Evolutionary conservation across 2,113 vertebrate species (phyloP).

Genomic region (Panurus biarmicus): DNA sequence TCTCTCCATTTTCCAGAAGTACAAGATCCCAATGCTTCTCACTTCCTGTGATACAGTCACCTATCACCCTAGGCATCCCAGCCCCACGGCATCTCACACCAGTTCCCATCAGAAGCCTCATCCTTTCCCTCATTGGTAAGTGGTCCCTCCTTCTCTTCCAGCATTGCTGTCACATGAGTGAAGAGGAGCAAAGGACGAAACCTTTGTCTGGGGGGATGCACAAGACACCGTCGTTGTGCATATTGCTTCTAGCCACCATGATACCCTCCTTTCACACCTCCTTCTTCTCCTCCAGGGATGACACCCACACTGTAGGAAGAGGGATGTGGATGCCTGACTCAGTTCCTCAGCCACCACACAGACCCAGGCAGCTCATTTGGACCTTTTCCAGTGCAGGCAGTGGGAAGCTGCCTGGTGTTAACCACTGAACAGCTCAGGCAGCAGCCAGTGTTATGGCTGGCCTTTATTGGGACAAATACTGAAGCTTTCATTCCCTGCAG

Average conservation of each 20-base stretch:
- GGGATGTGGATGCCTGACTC: neutral
- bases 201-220: neutral
- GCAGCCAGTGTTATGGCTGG: neutral
- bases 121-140: neutral
- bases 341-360: neutral
- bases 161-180: neutral
- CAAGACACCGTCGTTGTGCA: neutral
- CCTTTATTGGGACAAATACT: neutral
- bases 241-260: neutral
- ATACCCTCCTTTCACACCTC: neutral
- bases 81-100: neutral
- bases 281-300: neutral
- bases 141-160: neutral
- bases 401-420: neutral
- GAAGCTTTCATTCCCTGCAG: neutral
- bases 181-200: neutral
- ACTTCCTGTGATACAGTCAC: neutral
- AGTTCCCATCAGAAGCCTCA: neutral
- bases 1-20: neutral
- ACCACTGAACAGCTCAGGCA: accelerated
- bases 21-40: neutral
- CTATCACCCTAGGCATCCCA: neutral
- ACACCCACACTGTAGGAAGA: neutral
- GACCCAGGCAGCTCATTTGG: neutral
- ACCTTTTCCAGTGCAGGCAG: neutral